A percentile compares a stretch with the other conserved stretches of the same genome.
phyloP scores from a whole-genome alignment of 2,113 vertebrate genomes.

The Engraulis encrasicolus region DNA sequence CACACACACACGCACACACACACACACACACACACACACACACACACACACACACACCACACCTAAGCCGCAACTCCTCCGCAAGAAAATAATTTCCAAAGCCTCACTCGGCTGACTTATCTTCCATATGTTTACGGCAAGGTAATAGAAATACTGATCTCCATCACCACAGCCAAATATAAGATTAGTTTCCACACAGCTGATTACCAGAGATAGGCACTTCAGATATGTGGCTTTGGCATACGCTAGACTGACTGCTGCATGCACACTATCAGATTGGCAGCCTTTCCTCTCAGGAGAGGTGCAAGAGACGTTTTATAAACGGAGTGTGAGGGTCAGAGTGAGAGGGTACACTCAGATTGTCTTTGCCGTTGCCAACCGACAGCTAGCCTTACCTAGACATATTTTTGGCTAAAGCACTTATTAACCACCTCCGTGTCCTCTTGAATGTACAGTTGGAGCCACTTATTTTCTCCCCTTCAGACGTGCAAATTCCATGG shows the following conservation, averaged over 20 bases:
- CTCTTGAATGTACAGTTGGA: too few relatives aligned
- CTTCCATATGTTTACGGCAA: slow-evolving; percentile 70
- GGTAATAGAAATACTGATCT: slow-evolving; percentile 69
- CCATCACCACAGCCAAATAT: slow-evolving; percentile 65
- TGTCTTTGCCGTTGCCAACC: too few relatives aligned
- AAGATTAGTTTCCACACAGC: slow-evolving; percentile 69
- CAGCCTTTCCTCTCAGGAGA: slow-evolving; percentile 39
- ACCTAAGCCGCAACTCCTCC: too few relatives aligned
- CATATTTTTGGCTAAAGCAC: too few relatives aligned
- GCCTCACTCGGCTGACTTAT: slow-evolving; percentile 61
- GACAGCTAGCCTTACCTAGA: too few relatives aligned
- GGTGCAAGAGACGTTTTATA: slow-evolving; percentile 23
- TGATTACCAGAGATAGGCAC: slow-evolving; percentile 60
- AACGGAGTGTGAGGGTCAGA: neutral
- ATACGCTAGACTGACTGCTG: slow-evolving; percentile 45
- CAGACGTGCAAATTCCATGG: too few relatives aligned
- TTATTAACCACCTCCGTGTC: too few relatives aligned
- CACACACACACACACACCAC: too few relatives aligned
- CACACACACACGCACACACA: too few relatives aligned
- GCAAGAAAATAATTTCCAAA: slow-evolving; percentile 40
- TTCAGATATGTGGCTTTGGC: slow-evolving; percentile 58
- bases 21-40: too few relatives aligned
- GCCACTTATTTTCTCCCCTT: too few relatives aligned
- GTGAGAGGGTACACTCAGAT: neutral
- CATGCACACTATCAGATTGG: slow-evolving; percentile 54